Percentiles rank a stretch among this genome's conserved stretches.
phyloP scores from a whole-genome alignment of 2,797 vertebrate genomes.

The Galagoides demidoff region DNA sequence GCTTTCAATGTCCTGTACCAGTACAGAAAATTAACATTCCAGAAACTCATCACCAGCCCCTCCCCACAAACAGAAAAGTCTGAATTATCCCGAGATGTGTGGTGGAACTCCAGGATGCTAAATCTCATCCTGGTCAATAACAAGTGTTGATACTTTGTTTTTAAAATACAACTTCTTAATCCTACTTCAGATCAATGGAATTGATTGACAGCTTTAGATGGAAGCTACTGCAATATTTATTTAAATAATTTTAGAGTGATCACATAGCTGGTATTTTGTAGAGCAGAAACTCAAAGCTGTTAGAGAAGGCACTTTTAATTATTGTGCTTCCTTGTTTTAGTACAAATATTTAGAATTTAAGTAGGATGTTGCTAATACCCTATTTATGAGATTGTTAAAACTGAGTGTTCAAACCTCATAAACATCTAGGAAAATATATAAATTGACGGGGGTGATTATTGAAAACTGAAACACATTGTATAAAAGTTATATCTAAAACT shows the following conservation, averaged over 20 bases:
- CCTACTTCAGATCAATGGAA: background rate
- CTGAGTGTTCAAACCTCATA: background rate
- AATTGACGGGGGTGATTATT: background rate
- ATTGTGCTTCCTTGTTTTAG: background rate
- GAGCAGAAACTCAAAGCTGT: constrained; percentile 8
- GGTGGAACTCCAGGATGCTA: background rate
- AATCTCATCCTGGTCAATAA: background rate
- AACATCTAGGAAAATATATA: background rate
- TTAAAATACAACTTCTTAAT: background rate
- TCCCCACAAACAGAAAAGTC: background rate
- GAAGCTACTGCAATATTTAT: background rate
- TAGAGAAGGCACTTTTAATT: background rate
- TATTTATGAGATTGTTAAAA: background rate
- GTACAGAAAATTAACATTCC: background rate
- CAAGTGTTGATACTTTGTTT: background rate
- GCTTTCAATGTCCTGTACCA: background rate
- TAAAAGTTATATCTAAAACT: background rate
- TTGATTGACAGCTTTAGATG: background rate
- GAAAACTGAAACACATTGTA: background rate
- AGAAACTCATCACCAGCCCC: background rate
- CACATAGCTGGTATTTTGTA: background rate
- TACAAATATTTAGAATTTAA: constrained; percentile 17
- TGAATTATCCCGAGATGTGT: background rate
- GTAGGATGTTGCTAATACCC: background rate
- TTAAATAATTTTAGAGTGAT: background rate